Conservation (phyloP, 2,113 vertebrate species). For the Melanerpes aurifrons region DNA sequence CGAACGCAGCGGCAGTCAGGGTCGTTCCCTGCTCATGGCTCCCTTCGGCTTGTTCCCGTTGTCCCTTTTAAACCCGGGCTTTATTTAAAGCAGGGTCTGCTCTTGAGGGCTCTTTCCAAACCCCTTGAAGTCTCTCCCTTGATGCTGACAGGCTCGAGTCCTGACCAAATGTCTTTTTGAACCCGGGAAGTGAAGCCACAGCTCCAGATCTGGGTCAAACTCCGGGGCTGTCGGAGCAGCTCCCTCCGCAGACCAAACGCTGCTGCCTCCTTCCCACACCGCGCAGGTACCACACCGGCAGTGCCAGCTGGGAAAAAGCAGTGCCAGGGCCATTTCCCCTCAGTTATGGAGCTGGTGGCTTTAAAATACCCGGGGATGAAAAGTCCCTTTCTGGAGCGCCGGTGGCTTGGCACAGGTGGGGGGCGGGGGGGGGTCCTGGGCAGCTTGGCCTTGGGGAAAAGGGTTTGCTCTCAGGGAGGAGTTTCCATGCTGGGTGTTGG, state of each 20-base stretch:
- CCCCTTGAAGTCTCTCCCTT: neutral
- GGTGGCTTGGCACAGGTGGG: too few relatives aligned
- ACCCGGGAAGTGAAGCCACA: rapidly evolving
- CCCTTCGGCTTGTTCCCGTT: rapidly evolving
- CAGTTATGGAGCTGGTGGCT: neutral
- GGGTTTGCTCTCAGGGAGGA: too few relatives aligned
- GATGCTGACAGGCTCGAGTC: neutral
- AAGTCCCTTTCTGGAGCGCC: neutral
- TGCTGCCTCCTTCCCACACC: rapidly evolving
- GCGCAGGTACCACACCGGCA: rapidly evolving
- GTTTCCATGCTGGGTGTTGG: too few relatives aligned
- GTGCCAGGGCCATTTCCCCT: rapidly evolving
- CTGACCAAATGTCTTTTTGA: neutral
- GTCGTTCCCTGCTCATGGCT: neutral
- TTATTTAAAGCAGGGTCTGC: neutral
- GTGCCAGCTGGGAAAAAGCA: rapidly evolving
- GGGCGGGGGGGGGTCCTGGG: too few relatives aligned
- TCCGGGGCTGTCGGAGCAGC: neutral
- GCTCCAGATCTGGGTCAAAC: neutral
- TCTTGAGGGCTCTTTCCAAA: neutral
- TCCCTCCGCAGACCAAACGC: rapidly evolving
- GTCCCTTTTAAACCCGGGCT: neutral
- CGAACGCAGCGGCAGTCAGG: rapidly evolving
- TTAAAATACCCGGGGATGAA: neutral
- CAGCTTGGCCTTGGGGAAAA: too few relatives aligned